Base-by-base conservation (phyloP, 1,140 invertebrate genomes). In the Brachystomella parvula region DNA sequence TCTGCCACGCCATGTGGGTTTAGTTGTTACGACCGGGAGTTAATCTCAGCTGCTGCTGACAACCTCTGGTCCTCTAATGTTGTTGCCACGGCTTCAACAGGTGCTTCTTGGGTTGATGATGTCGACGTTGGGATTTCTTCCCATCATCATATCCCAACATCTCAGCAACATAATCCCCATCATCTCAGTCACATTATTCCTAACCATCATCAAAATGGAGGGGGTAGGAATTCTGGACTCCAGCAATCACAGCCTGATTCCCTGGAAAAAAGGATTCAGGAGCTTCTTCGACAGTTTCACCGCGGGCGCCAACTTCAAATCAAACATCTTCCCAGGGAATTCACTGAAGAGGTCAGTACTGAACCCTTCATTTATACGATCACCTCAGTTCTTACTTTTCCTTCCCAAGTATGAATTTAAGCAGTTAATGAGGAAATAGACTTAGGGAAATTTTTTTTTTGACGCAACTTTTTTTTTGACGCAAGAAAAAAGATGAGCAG, bases 331-430 rank as follows among this genome's bases (percentile, higher is more conserved):
- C 79, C 79, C 12, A 65, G 79, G 21, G 78, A 80, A 73, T 78
- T 78, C 60, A 77, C 76, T 6, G 79, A 80, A 74, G 76, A 79
- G 75, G 79, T 79, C 67, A 76, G 77, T 53, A n/a, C n/a, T n/a
- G n/a, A n/a, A n/a, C n/a, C n/a, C n/a, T n/a, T n/a, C n/a, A n/a
- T n/a, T n/a, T n/a, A n/a, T n/a, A n/a, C n/a, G n/a, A n/a, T n/a
- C n/a, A n/a, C n/a, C n/a, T n/a, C n/a, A n/a, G n/a, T n/a, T n/a
- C n/a, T n/a, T n/a, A n/a, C n/a, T n/a, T n/a, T n/a, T n/a, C n/a
- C n/a, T n/a, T n/a, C n/a, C n/a, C n/a, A n/a, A n/a, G n/a, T n/a
- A n/a, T n/a, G n/a, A n/a, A n/a, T n/a, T n/a, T n/a, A n/a, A n/a
- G n/a, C n/a, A n/a, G n/a, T n/a, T n/a, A n/a, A n/a, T n/a, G n/a